Evolutionary conservation across 2,888 invertebrate genomes (phyloP).

Genomic region (Meiosimyza platycephala): DNA sequence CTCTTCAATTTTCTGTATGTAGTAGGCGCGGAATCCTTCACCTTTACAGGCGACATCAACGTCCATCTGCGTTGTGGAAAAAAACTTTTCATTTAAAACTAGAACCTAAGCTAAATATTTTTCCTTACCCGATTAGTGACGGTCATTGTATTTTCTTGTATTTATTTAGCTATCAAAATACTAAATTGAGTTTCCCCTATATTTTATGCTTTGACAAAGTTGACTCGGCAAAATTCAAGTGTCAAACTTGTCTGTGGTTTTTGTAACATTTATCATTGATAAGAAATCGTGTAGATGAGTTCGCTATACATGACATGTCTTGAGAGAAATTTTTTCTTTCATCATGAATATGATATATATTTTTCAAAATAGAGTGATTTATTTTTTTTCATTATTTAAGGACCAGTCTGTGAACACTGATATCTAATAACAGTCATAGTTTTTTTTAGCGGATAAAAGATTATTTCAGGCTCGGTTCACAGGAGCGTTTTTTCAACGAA

Average conservation of each 20-base stretch:
- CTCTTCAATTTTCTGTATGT: slow-evolving; percentile 98
- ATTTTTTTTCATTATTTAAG: too few species aligned
- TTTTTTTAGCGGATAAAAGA: too few species aligned
- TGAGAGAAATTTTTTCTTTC: too few species aligned
- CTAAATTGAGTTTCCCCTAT: neutral
- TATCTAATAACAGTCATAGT: too few species aligned
- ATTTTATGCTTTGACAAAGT: neutral
- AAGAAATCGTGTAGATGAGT: too few species aligned
- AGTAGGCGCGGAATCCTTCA: slow-evolving; percentile 95
- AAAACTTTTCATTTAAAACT: neutral
- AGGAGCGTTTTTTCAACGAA: too few species aligned
- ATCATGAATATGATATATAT: too few species aligned
- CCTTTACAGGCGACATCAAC: slow-evolving; percentile 67
- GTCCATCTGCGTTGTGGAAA: slow-evolving; percentile 58
- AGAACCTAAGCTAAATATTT: neutral
- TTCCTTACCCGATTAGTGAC: slow-evolving; percentile 58
- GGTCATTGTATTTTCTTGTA: slow-evolving; percentile 53
- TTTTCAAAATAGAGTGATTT: too few species aligned
- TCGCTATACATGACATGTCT: too few species aligned
- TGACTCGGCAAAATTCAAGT: slow-evolving; percentile 25
- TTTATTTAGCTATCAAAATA: neutral
- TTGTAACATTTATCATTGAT: neutral
- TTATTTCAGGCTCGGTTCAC: too few species aligned
- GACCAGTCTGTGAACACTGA: too few species aligned
- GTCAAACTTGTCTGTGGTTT: neutral